Evolutionary conservation across 2,113 vertebrate species (phyloP), one percentile per base, ranked within the genome.

Genomic region (Uropsilus gracilis): DNA sequence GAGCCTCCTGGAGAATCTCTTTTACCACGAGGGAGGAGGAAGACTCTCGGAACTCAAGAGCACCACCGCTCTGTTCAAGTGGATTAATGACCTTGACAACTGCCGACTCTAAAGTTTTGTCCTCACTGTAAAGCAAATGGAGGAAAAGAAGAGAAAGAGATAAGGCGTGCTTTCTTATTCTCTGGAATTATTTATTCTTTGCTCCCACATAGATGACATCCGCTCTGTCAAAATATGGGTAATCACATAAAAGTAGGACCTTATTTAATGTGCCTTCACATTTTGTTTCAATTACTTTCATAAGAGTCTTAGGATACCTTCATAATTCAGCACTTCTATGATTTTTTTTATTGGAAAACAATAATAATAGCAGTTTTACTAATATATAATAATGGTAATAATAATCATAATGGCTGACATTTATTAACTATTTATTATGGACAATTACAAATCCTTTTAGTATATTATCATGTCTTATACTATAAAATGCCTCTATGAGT

Each of bases 1-100:
- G 98, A 98, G 99, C 99, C 95, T 99, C 98, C 98, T 98, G 99
- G 98, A 99, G 99, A 98, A 99, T 99, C 98, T 99, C 99, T 98
- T 98, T 98, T 97, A 98, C 96, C 97, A 99, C 99, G 76, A 98
- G 98, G 42, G 98, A 98, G 81, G 99, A 98, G 71, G 97, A 98
- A 78, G 98, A 98, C 0, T 98, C 98, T 80, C 80, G 95, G 88
- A 97, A 96, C 96, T 97, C 98, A 97, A 98, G 96, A 93, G 90
- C 98, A 1, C 96, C 95, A 7, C 98, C 98, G 86, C 96, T 98
- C 92, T 95, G 98, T 97, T 98, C 98, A 20, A 96, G 97, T 12
- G 98, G 98, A 98, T 98, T 98, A 98, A 99, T 99, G 98, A 99
- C 98, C 98, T 98, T 99, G 97, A 99, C 98, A 95, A 99, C 97